A percentile compares a stretch with the other conserved stretches of the same genome.
phyloP scores from a whole-genome alignment of 2,888 invertebrate genomes.

The Atherix ibis region DNA sequence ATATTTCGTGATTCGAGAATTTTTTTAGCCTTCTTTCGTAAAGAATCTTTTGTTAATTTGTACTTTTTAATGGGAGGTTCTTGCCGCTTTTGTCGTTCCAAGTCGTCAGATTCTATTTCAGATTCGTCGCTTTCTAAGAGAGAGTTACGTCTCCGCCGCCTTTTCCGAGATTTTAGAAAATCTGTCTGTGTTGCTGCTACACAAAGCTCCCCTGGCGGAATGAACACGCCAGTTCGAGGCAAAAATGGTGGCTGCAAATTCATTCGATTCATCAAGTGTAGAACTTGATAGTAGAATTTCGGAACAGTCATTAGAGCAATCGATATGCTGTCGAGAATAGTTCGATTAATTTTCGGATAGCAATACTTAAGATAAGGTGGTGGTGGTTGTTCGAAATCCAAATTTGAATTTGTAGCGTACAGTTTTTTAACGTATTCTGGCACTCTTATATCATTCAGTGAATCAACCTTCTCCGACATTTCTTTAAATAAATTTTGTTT shows the following conservation, averaged over 20 bases:
- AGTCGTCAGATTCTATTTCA: slow-evolving; percentile 27
- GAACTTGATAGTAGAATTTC: slow-evolving; percentile 66
- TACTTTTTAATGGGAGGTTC: slow-evolving; percentile 10
- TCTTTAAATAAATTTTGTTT: too few species aligned
- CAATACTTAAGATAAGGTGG: slow-evolving; percentile 59
- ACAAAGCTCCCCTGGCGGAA: slow-evolving; percentile 6
- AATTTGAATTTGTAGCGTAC: slow-evolving; percentile 40
- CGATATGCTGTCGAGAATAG: slow-evolving; percentile 61
- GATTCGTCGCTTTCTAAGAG: slow-evolving; percentile 18
- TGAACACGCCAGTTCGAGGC: slow-evolving; percentile 14
- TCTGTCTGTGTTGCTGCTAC: slow-evolving; percentile 23
- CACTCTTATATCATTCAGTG: slow-evolving; percentile 29
- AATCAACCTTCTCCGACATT: too few species aligned
- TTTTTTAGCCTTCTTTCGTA: slow-evolving; percentile 19
- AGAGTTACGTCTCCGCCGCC: too few species aligned
- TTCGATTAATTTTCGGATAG: slow-evolving; percentile 61
- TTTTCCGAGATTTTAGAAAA: background rate
- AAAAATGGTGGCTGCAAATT: slow-evolving; percentile 73
- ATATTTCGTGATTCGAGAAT: slow-evolving; percentile 15
- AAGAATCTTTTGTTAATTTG: slow-evolving; percentile 10
- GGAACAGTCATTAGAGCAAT: slow-evolving; percentile 58
- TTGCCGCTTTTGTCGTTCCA: slow-evolving; percentile 19
- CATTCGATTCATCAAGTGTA: slow-evolving; percentile 94
- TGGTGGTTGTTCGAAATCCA: slow-evolving; percentile 59
- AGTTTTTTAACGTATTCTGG: slow-evolving; percentile 40